These are phyloP conservation scores for Agrotis exclamationis DNA, from an alignment of 2,888 invertebrate species.

Conservation along the genomic window DNA sequence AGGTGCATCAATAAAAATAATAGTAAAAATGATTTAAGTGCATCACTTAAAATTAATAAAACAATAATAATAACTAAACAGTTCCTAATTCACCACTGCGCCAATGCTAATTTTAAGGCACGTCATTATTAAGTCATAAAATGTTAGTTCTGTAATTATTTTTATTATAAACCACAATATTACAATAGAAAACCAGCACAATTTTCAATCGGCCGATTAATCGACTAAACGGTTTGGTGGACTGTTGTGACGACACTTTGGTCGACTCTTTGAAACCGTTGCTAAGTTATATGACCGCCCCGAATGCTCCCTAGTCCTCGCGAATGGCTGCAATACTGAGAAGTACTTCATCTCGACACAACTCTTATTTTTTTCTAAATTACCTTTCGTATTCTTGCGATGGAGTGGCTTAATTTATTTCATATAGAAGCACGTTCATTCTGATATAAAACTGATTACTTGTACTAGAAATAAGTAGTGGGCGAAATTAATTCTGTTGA, in stretches of 20 bases:
- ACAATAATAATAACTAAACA: neutral
- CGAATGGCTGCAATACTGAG: conserved; percentile 13
- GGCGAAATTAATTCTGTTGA: neutral
- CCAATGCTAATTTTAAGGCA: neutral
- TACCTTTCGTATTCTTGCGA: conserved; percentile 11
- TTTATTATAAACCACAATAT: conserved; percentile 12
- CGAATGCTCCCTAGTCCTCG: conserved; percentile 4
- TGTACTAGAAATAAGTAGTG: conserved; percentile 5
- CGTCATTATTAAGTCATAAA: neutral
- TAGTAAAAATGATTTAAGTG: too few relatives aligned
- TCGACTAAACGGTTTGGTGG: conserved; percentile 7
- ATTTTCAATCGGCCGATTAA: neutral
- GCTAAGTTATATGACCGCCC: conserved; percentile 19
- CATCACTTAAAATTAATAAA: too few relatives aligned
- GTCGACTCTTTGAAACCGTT: conserved; percentile 7
- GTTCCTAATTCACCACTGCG: neutral
- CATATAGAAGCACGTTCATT: neutral
- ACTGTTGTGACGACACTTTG: neutral
- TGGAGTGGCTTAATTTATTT: conserved; percentile 2
- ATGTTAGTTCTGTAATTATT: neutral
- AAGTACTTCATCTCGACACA: conserved; percentile 1
- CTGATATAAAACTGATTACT: conserved; percentile 9
- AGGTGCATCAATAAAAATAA: too few relatives aligned
- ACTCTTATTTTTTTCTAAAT: conserved; percentile 22
- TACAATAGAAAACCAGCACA: neutral